These are phyloP conservation scores for Falco rusticolus DNA, from an alignment of 2,797 vertebrate species.

Conservation along the genomic window DNA sequence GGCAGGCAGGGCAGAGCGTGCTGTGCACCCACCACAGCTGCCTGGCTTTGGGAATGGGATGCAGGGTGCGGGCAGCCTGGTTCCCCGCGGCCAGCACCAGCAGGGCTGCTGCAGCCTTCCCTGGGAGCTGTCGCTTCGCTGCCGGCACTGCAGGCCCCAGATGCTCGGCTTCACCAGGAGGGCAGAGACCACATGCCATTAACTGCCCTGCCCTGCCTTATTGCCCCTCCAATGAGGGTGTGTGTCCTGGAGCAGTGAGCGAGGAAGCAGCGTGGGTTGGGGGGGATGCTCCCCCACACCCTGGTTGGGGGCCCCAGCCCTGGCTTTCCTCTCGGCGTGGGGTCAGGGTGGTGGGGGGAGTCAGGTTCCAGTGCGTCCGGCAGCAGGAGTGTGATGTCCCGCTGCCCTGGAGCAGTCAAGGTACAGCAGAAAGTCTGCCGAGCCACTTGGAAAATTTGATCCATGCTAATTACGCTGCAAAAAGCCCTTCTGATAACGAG, in stretches of 20 bases:
- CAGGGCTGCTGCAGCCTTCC: background rate
- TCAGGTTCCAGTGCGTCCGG: fast-evolving
- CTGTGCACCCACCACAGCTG: too few relatives aligned
- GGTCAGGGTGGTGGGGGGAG: background rate
- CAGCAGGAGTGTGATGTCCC: fast-evolving
- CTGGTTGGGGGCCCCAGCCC: background rate
- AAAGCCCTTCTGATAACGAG: constrained; percentile 58
- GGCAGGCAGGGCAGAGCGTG: background rate
- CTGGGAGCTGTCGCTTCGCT: background rate
- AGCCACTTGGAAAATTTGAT: constrained; percentile 47
- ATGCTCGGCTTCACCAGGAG: background rate
- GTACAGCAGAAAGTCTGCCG: background rate
- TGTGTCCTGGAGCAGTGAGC: background rate
- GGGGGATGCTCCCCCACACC: background rate
- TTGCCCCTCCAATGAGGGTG: background rate
- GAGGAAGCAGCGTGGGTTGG: background rate
- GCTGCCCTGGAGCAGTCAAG: background rate
- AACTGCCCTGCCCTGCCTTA: background rate
- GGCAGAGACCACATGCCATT: fast-evolving
- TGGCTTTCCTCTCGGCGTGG: fast-evolving
- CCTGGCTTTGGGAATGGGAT: background rate
- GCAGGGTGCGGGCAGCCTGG: background rate
- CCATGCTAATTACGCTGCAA: constrained; percentile 44
- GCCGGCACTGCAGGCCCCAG: too few relatives aligned
- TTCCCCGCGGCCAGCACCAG: fast-evolving